Base-by-base conservation (phyloP, 1,140 invertebrate species). In the Gonioctena quinquepunctata region DNA sequence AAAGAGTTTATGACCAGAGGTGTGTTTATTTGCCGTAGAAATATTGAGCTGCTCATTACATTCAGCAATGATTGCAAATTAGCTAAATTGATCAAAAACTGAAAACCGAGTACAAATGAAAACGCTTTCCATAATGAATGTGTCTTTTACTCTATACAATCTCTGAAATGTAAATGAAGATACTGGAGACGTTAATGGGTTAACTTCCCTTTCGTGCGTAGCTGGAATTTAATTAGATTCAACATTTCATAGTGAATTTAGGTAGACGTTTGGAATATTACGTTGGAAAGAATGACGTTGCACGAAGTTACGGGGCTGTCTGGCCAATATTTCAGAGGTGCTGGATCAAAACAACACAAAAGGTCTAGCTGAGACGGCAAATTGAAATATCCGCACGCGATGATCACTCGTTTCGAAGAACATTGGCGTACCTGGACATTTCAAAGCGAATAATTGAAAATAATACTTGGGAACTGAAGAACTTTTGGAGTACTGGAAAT, bases 311-410 rank as follows among this genome's bases (percentile, higher is more conserved):
- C 66, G 62, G 13, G 63, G 49, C 72, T 76, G 74, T 76, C 74
- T 71, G 71, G 69, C 54, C 69, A 68, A 71, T 68, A 73, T 73
- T 69, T 76, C 69, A 71, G 68, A 76, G 74, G 74, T 71, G 68
- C 74, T 68, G 74, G 69, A 71, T 76, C 69, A 76, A 73, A 73
- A 71, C 71, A 75, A 75, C 68, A 72, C 70, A 72, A 72, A 72
- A 72, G 68, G 71, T 71, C 66, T 56, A 50, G 65, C 59, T 56
- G n/a, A 61, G 52, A 61, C 64, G 68, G 68, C 72, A 76, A 76
- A 74, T 73, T 76, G 72, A 74, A 76, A 73, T 73, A 76, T 73
- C 72, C 68, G 70, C 71, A 76, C 69, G 74, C 74, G 67, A 23
- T 22, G 16, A 22, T 33, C 16, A 49, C 61, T 42, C 16, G 11